Conservation (phyloP, 2,113 vertebrate genomes). For the Fulica atra region DNA sequence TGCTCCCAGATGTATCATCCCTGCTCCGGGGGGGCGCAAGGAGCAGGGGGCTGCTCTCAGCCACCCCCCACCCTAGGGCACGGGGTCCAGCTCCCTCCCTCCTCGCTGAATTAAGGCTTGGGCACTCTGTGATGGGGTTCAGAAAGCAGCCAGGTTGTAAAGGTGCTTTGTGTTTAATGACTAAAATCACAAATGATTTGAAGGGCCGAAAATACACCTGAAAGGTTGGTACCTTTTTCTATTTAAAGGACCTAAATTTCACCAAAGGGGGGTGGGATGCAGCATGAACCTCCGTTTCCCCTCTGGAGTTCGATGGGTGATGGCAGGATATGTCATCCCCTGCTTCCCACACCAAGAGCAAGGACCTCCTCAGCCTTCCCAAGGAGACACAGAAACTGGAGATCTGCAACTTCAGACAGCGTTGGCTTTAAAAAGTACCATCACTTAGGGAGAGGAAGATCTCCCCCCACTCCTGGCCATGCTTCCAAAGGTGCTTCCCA, state of each 20-base stretch:
- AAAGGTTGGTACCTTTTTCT: not conserved
- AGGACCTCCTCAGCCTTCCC: not conserved
- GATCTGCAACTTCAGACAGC: not conserved
- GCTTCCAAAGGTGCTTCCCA: not conserved
- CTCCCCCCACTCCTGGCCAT: not conserved
- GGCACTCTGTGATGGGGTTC: not conserved
- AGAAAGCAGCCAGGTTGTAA: not conserved
- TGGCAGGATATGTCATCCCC: not conserved
- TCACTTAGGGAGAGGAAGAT: not conserved
- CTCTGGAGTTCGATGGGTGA: not conserved
- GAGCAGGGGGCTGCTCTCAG: not conserved
- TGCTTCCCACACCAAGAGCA: not conserved
- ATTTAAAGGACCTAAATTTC: not conserved
- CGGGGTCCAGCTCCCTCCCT: fast-evolving
- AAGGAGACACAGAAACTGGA: not conserved
- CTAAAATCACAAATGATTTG: fast-evolving
- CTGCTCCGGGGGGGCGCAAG: not conserved
- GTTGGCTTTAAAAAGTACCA: not conserved
- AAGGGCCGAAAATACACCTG: not conserved
- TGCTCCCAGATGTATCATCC: not conserved
- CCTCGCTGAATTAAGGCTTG: not conserved
- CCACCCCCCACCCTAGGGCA: not conserved
- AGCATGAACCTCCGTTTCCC: not conserved
- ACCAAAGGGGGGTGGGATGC: not conserved
- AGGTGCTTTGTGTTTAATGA: not conserved